phyloP scores from a whole-genome alignment of 2,888 invertebrate genomes.

The Tipula confusa region DNA sequence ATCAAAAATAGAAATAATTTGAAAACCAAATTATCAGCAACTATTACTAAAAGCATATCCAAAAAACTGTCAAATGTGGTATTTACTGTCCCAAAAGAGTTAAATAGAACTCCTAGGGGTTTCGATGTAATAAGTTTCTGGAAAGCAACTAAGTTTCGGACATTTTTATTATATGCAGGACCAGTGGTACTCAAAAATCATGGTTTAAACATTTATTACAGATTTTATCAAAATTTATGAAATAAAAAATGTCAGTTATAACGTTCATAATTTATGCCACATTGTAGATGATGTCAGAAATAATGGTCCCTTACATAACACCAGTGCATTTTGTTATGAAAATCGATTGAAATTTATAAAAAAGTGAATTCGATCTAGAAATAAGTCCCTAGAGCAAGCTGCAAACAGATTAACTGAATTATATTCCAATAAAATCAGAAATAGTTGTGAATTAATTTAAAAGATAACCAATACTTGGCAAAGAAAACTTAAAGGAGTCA shows the following conservation, averaged over 20 bases:
- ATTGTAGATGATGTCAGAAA: conserved; percentile 29
- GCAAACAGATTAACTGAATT: conserved; percentile 29
- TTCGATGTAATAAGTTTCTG: conserved; percentile 32
- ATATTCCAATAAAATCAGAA: neutral
- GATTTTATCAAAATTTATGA: conserved; percentile 29
- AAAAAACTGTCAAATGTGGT: neutral
- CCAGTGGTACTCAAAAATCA: conserved; percentile 29
- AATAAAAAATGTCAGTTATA: conserved; percentile 32
- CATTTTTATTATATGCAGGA: conserved; percentile 28
- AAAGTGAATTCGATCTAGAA: conserved; percentile 27
- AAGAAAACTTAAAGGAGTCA: neutral
- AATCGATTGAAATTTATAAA: conserved; percentile 30
- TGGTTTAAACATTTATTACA: conserved; percentile 16
- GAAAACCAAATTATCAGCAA: neutral
- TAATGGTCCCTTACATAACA: conserved; percentile 29
- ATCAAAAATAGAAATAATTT: conserved; percentile 26
- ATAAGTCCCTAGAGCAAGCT: conserved; percentile 32
- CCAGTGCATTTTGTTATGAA: conserved; percentile 30
- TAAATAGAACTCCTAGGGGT: conserved; percentile 31
- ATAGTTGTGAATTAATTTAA: neutral
- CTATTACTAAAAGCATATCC: conserved; percentile 29
- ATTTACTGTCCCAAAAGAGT: conserved; percentile 30
- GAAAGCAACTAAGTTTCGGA: conserved; percentile 32
- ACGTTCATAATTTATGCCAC: conserved; percentile 29
- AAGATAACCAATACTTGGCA: neutral